A percentile compares a stretch with the other conserved stretches of the same genome.
These are phyloP conservation scores for Alethe diademata DNA, from an alignment of 2,113 vertebrate genomes.

Conservation along the genomic window DNA sequence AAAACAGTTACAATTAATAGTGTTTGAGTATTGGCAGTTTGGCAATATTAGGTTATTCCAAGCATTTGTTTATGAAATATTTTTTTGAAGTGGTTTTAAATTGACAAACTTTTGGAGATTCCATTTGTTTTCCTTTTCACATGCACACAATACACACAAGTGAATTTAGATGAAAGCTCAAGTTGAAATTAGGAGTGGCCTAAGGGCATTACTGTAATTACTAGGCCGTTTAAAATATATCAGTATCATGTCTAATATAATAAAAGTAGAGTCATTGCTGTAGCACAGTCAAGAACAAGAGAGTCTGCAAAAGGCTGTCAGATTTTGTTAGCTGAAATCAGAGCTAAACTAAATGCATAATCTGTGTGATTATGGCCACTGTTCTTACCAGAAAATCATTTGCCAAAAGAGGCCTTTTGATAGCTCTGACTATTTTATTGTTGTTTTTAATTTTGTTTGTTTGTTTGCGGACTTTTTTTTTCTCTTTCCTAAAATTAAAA, in stretches of 20 bases:
- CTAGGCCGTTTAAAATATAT: conserved; percentile 43
- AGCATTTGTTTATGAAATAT: background rate
- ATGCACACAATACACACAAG: background rate
- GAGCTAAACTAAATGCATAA: background rate
- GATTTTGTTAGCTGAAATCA: conserved; percentile 39
- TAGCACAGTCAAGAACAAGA: conserved; percentile 28
- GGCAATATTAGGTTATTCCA: background rate
- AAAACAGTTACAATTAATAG: background rate
- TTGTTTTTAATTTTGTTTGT: too few species aligned
- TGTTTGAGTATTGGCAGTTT: background rate
- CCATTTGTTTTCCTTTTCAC: background rate
- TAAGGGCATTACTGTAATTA: conserved; percentile 45
- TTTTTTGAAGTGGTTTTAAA: background rate
- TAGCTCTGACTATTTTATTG: background rate
- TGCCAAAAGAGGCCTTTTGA: background rate
- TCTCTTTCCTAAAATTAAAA: background rate
- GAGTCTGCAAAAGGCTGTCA: conserved; percentile 39
- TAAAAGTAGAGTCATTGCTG: conserved; percentile 25
- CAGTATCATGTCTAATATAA: conserved; percentile 49
- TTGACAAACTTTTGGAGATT: background rate
- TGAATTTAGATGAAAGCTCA: conserved; percentile 6
- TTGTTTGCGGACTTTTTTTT: background rate
- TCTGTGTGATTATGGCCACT: background rate
- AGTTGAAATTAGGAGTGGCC: conserved; percentile 22
- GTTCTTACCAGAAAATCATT: background rate